These are phyloP conservation scores for Phycodurus eques DNA, from an alignment of 2,113 vertebrate genomes.

Conservation along the genomic window DNA sequence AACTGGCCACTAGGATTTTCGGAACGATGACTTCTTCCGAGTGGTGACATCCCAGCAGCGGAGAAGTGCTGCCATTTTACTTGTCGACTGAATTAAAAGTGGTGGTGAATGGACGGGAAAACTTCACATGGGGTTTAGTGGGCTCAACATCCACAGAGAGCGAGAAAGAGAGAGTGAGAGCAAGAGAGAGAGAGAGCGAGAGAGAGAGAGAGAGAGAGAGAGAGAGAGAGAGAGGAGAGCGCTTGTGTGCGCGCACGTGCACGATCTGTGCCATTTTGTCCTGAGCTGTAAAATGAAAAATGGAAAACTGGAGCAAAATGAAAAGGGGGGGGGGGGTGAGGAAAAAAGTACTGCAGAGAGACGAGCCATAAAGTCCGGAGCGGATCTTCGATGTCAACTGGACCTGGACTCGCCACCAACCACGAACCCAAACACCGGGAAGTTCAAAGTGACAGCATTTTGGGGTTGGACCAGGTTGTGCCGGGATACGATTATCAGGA, in stretches of 20 bases:
- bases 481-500: too few species aligned
- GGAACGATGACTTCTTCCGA: neutral
- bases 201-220: too few species aligned
- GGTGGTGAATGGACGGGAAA: neutral
- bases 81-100: neutral
- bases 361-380: conserved; percentile 16
- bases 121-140: neutral
- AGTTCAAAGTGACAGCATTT: neutral
- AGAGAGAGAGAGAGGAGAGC: too few species aligned
- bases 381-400: conserved; percentile 10
- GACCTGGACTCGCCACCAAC: conserved; percentile 14
- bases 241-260: too few species aligned
- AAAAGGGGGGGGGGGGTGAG: conserved; percentile 24
- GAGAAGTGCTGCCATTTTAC: neutral
- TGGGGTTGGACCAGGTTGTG: neutral
- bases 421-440: too few species aligned
- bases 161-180: neutral
- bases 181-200: too few species aligned
- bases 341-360: conserved; percentile 3
- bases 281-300: neutral
- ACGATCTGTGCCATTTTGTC: neutral
- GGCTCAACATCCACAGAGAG: neutral
- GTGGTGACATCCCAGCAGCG: neutral
- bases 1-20: neutral
- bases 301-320: conserved; percentile 15